Evolutionary conservation across 2,888 invertebrate genomes (phyloP).

Genomic region (Epinotia nisella): DNA sequence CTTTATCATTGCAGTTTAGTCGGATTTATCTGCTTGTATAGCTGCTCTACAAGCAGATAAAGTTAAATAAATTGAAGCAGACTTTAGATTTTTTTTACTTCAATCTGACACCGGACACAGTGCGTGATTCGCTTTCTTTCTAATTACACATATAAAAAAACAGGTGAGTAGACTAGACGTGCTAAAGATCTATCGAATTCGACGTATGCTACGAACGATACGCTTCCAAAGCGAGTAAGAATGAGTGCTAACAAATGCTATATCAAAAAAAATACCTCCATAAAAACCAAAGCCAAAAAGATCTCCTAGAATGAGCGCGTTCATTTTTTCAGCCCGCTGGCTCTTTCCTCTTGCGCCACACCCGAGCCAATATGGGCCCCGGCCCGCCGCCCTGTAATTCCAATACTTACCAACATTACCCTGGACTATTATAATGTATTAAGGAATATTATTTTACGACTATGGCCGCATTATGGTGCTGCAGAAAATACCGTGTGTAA

Average conservation of each 20-base stretch:
- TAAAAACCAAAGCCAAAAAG: too few species aligned
- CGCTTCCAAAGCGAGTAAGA: too few species aligned
- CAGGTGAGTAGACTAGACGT: too few species aligned
- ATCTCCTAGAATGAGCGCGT: neutral
- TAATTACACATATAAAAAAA: neutral
- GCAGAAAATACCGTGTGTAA: conserved; percentile 75
- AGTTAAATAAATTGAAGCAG: too few species aligned
- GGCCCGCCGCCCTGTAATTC: conserved; percentile 82
- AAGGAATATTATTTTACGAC: conserved; percentile 83
- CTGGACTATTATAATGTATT: conserved; percentile 84
- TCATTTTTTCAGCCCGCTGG: conserved; percentile 34
- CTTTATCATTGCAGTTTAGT: too few species aligned
- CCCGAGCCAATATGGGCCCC: conserved; percentile 67
- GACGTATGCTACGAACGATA: too few species aligned
- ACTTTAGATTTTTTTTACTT: too few species aligned
- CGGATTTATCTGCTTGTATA: too few species aligned
- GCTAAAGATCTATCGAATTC: too few species aligned
- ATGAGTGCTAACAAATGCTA: too few species aligned
- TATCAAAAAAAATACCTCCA: neutral
- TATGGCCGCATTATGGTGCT: conserved; percentile 72
- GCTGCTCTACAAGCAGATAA: too few species aligned
- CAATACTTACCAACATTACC: conserved; percentile 83
- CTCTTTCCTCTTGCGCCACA: conserved; percentile 52
- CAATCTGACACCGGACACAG: neutral
- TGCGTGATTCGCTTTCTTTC: neutral